Evolutionary conservation across 2,797 vertebrate species (phyloP).

Genomic region (Eleutherodactylus coqui): DNA sequence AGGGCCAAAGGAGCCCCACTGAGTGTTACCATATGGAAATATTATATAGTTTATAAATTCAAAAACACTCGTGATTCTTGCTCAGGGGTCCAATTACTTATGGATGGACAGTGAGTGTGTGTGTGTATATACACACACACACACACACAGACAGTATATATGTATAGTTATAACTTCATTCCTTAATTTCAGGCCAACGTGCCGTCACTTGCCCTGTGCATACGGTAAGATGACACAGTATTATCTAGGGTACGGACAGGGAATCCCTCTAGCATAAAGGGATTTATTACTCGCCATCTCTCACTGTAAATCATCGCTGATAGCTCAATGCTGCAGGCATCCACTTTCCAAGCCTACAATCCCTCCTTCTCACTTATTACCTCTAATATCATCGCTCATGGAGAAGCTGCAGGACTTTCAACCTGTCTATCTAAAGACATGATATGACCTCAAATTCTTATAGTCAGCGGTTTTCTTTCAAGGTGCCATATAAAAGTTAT

Average conservation of each 20-base stretch:
- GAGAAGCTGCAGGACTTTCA: conserved; percentile 9
- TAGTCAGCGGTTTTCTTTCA: background rate
- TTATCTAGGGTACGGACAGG: conserved; percentile 17
- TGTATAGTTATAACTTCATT: background rate
- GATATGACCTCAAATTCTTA: background rate
- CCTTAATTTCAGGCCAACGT: background rate
- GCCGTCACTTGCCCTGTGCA: conserved; percentile 43
- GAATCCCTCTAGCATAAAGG: conserved; percentile 26
- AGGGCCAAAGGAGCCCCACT: no score
- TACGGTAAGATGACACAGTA: background rate
- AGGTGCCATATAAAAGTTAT: background rate
- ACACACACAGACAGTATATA: background rate
- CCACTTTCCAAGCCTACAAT: background rate
- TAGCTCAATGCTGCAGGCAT: conserved; percentile 36
- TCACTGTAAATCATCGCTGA: conserved; percentile 42
- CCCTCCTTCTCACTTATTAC: background rate
- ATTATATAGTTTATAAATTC: no score
- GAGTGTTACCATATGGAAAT: no score
- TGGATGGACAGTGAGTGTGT: no score
- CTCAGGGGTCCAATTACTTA: no score
- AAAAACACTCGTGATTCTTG: no score
- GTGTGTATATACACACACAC: no score
- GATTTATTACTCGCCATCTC: conserved; percentile 43
- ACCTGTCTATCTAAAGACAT: background rate
- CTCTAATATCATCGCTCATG: background rate